phyloP scores from a whole-genome alignment of 30 jellyfish, hydroid and myxozoan species.

The Clytia hemisphaerica region DNA sequence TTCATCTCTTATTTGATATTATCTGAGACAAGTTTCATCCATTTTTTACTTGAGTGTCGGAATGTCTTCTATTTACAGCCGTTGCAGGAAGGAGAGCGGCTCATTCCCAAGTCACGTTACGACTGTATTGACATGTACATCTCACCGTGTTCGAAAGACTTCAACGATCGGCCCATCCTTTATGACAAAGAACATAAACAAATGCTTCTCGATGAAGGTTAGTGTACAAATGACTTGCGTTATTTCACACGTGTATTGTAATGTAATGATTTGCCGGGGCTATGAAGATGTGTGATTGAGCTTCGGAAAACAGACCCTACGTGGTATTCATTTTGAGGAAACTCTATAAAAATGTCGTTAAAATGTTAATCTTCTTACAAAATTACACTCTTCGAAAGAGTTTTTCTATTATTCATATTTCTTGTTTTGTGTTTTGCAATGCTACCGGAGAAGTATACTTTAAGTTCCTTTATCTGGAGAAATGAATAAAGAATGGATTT shows the following conservation, averaged over 20 bases:
- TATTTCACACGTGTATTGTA: not conserved
- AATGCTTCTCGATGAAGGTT: constrained; percentile 82
- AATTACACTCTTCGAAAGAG: not conserved
- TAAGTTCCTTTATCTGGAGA: no score
- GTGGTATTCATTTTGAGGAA: not conserved
- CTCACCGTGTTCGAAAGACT: constrained; percentile 51
- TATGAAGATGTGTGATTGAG: not conserved
- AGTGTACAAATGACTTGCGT: not conserved
- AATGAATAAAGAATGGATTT: no score
- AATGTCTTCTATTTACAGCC: constrained; percentile 47
- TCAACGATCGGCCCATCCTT: constrained; percentile 61
- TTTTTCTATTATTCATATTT: no score
- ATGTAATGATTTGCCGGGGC: not conserved
- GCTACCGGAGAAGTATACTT: no score
- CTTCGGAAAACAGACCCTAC: not conserved
- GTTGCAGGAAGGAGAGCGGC: constrained; percentile 49
- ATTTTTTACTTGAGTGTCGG: not conserved
- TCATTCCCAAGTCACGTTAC: constrained; percentile 84
- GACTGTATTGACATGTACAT: constrained; percentile 95
- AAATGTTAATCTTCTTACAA: not conserved
- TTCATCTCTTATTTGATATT: not conserved
- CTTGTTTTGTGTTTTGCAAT: no score
- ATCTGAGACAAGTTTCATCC: not conserved
- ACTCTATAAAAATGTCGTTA: not conserved
- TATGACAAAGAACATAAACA: constrained; percentile 76